Evolutionary conservation across 2,888 invertebrate genomes (phyloP).

Genomic region (Spialia ferax): DNA sequence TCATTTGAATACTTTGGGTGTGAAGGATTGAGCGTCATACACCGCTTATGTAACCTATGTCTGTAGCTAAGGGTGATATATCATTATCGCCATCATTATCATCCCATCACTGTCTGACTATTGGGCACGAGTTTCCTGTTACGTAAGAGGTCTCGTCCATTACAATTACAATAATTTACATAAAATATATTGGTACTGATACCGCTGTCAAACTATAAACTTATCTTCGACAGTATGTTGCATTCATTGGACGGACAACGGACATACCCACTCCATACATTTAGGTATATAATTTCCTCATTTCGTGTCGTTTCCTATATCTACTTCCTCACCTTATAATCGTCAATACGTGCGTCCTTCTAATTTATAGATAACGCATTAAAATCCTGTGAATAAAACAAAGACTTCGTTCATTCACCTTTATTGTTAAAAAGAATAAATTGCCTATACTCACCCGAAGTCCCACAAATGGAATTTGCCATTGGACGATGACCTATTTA

Average conservation of each 20-base stretch:
- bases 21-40: neutral
- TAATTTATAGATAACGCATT: neutral
- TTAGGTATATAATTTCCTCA: neutral
- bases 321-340: slow-evolving; percentile 6
- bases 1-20: slow-evolving; percentile 4
- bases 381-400: slow-evolving; percentile 12
- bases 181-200: too few relatives aligned
- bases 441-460: slow-evolving; percentile 12
- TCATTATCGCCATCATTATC: neutral
- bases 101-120: too few relatives aligned
- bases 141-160: too few relatives aligned
- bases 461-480: slow-evolving; percentile 33
- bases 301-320: slow-evolving; percentile 10
- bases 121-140: too few relatives aligned
- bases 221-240: neutral
- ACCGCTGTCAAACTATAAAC: neutral
- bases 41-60: neutral
- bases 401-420: slow-evolving; percentile 18
- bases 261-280: neutral
- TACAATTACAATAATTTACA: too few relatives aligned
- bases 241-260: neutral
- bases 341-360: slow-evolving; percentile 1
- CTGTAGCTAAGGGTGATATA: too few relatives aligned
- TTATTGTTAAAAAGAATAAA: slow-evolving; percentile 23
- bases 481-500: slow-evolving; percentile 34